phyloP scores from a whole-genome alignment of 1,140 invertebrate species.

The Drosophila paulistorum region DNA sequence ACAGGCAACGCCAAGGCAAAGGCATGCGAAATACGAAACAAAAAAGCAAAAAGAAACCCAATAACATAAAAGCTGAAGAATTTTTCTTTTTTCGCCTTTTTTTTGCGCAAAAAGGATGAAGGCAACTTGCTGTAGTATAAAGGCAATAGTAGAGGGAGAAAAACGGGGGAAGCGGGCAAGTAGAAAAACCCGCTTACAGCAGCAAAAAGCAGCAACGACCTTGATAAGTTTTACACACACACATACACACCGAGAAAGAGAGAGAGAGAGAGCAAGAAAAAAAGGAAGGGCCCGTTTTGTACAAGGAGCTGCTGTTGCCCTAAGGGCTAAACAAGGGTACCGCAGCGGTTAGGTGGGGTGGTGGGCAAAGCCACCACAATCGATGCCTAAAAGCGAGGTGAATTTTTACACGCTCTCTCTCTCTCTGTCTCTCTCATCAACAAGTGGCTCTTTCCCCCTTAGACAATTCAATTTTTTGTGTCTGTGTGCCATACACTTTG shows the following conservation, averaged over 20 bases:
- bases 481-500: constrained; percentile 46
- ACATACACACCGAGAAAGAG: constrained; percentile 8
- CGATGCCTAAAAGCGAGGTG: constrained; percentile 62
- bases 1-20: constrained; percentile 46
- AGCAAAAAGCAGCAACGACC: constrained; percentile 75
- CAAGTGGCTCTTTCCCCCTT: constrained; percentile 59
- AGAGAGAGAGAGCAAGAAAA: constrained; percentile 16
- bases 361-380: constrained; percentile 57
- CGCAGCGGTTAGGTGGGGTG: constrained; percentile 1
- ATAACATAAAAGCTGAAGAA: constrained; percentile 80
- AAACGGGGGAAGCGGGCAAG: constrained; percentile 43
- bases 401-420: constrained; percentile 34
- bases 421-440: constrained; percentile 34
- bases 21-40: constrained; percentile 44
- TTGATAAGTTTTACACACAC: constrained; percentile 70
- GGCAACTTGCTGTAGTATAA: constrained; percentile 41
- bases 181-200: constrained; percentile 79
- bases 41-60: constrained; percentile 64
- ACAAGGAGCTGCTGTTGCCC: constrained; percentile 43
- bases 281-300: constrained; percentile 53
- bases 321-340: constrained; percentile 8
- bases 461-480: constrained; percentile 63
- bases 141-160: constrained; percentile 21
- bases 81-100: constrained; percentile 36
- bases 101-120: constrained; percentile 68